A percentile compares a stretch with the other conserved stretches of the same genome.
phyloP scores from a whole-genome alignment of 2,113 vertebrate genomes.

The Spilogale gracilis region DNA sequence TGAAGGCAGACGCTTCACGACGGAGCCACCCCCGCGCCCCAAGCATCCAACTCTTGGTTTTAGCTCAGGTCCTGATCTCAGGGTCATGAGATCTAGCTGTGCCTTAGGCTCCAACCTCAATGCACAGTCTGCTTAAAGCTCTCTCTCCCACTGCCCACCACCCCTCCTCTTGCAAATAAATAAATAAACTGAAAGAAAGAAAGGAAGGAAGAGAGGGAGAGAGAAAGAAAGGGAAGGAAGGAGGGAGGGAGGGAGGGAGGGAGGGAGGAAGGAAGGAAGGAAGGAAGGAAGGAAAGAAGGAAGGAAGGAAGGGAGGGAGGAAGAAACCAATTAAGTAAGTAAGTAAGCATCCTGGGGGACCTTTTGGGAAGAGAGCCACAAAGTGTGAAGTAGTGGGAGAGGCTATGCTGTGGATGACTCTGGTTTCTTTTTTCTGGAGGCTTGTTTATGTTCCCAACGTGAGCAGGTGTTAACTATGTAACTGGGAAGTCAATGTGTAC shows the following conservation, averaged over 20 bases:
- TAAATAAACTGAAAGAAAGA: background rate
- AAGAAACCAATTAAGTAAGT: background rate
- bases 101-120: background rate
- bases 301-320: too few relatives aligned
- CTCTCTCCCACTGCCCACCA: background rate
- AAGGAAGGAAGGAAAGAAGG: too few relatives aligned
- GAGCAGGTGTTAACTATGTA: background rate
- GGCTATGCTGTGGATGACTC: background rate
- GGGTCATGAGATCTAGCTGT: background rate
- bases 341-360: background rate
- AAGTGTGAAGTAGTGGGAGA: background rate
- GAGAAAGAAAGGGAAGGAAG: too few relatives aligned
- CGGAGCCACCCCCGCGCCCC: too few relatives aligned
- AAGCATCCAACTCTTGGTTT: too few relatives aligned
- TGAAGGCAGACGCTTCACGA: too few relatives aligned
- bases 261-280: too few relatives aligned
- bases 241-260: too few relatives aligned
- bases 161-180: background rate
- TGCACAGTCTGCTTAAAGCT: background rate
- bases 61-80: too few relatives aligned
- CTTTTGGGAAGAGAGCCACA: background rate
- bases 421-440: background rate
- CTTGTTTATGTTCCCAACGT: background rate
- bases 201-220: too few relatives aligned
- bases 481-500: background rate